Conservation (phyloP, 64 coral and sea anemone genomes). For the Stichodactyla helianthus region DNA sequence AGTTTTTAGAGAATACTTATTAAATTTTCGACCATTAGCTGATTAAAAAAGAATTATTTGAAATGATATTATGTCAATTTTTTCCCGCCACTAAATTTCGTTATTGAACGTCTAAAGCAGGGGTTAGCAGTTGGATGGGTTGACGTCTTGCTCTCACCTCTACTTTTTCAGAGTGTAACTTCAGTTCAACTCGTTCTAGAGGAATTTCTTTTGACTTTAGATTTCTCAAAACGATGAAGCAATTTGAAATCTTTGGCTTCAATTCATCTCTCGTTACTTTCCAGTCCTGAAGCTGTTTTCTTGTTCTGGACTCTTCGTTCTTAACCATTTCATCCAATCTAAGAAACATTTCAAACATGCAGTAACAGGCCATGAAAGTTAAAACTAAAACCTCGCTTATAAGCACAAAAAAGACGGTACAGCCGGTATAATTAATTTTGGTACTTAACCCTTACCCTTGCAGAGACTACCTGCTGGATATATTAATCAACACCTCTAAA, state of each 20-base stretch:
- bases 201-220: not conserved
- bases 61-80: too few species aligned
- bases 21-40: too few species aligned
- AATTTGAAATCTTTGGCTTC: slow-evolving; percentile 1
- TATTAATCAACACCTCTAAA: too few species aligned
- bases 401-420: not conserved
- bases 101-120: too few species aligned
- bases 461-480: too few species aligned
- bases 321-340: not conserved
- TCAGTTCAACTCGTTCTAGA: not conserved
- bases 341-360: not conserved
- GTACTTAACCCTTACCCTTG: too few species aligned
- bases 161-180: not conserved
- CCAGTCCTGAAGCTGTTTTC: not conserved
- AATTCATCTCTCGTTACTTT: slow-evolving; percentile 5
- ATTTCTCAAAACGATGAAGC: not conserved
- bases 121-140: too few species aligned
- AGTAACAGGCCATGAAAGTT: not conserved
- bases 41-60: too few species aligned
- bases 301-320: not conserved
- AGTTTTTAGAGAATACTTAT: too few species aligned
- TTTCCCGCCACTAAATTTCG: too few species aligned
- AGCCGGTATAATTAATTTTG: not conserved
- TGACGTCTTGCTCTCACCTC: not conserved
- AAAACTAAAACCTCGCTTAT: not conserved